Evolutionary conservation across 2,113 vertebrate species (phyloP).

Genomic region (Orthochromis malagaraziensis): DNA sequence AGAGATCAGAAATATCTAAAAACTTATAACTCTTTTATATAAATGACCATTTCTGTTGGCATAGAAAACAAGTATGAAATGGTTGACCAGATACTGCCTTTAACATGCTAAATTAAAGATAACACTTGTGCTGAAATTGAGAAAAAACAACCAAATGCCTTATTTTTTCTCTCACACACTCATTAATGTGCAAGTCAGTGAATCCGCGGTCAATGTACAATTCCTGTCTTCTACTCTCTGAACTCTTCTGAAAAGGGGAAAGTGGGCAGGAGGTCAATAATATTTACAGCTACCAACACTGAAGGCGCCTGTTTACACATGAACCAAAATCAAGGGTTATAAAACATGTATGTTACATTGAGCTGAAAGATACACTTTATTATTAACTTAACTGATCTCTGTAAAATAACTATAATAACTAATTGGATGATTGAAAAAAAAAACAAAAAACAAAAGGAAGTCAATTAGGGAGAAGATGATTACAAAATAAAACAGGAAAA

Average conservation of each 20-base stretch:
- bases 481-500: background rate
- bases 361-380: background rate
- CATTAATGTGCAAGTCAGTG: background rate
- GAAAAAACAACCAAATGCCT: background rate
- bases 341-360: background rate
- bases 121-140: background rate
- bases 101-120: background rate
- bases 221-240: background rate
- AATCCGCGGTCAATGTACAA: background rate
- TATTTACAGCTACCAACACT: background rate
- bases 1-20: background rate
- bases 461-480: background rate
- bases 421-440: background rate
- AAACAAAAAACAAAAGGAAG: too few relatives aligned
- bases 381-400: background rate
- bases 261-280: background rate
- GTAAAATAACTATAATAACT: background rate
- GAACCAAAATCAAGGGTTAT: background rate
- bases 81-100: background rate
- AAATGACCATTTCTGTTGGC: background rate
- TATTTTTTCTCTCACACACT: background rate
- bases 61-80: background rate
- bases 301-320: background rate
- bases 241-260: background rate
- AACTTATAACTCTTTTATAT: background rate